Percentiles rank a stretch among this genome's conserved stretches.
These are phyloP conservation scores for Chrysolina haemoptera DNA, from an alignment of 2,888 invertebrate species.

Conservation along the genomic window DNA sequence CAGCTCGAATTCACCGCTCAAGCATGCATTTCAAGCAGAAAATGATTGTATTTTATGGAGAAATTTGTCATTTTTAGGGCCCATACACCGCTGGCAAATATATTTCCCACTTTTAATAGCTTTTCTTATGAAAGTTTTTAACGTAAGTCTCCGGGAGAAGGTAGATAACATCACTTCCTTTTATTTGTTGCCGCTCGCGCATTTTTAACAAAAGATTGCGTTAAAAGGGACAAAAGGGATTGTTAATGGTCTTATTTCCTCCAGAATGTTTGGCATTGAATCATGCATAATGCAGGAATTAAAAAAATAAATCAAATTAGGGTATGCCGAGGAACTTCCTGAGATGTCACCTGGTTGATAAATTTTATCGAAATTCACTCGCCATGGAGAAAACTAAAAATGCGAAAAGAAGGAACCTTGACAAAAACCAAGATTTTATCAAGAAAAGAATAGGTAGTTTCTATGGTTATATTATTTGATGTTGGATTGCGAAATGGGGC, in stretches of 20 bases:
- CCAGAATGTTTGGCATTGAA: constrained; percentile 23
- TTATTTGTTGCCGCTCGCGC: constrained; percentile 29
- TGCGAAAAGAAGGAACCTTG: too few relatives aligned
- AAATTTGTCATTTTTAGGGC: constrained; percentile 28
- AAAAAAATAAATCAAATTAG: constrained; percentile 31
- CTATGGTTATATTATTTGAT: too few relatives aligned
- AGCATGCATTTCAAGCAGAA: constrained; percentile 1
- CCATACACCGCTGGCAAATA: constrained; percentile 27
- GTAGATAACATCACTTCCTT: constrained; percentile 30
- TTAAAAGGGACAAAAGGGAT: constrained; percentile 33
- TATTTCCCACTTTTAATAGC: constrained; percentile 27
- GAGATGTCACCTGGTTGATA: constrained; percentile 10
- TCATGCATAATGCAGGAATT: constrained; percentile 25
- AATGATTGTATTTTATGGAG: constrained; percentile 18
- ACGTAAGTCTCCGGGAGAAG: constrained; percentile 25
- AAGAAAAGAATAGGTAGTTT: too few relatives aligned
- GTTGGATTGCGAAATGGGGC: too few relatives aligned
- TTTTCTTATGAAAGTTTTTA: constrained; percentile 31
- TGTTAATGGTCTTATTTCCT: constrained; percentile 24
- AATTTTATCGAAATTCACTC: constrained; percentile 9
- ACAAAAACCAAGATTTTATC: too few relatives aligned
- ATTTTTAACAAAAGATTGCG: constrained; percentile 28
- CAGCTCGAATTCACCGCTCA: constrained; percentile 2
- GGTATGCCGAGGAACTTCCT: constrained; percentile 21
- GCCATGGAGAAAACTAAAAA: not conserved